A percentile compares a stretch with the other conserved stretches of the same genome.
These are phyloP conservation scores for Lathamus discolor DNA, from an alignment of 2,113 vertebrate genomes.

Conservation along the genomic window DNA sequence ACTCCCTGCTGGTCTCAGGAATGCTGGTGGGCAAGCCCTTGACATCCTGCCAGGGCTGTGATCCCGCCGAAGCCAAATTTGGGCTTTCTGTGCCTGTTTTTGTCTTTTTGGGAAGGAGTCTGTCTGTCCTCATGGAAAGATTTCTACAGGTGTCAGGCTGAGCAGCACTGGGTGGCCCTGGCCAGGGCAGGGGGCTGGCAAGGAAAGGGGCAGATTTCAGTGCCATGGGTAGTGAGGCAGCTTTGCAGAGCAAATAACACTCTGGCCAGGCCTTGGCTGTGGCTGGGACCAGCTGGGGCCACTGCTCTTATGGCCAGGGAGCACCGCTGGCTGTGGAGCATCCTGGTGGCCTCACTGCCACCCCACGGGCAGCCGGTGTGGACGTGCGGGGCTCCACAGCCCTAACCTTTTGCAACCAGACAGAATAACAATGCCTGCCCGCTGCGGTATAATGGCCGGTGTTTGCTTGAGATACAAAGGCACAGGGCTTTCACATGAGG, in stretches of 20 bases:
- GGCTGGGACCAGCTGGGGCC: not conserved
- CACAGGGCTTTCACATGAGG: slow-evolving; percentile 68
- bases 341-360: not conserved
- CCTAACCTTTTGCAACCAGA: slow-evolving; percentile 59
- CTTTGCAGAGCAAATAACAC: not conserved
- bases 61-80: not conserved
- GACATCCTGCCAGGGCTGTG: not conserved
- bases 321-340: fast-evolving
- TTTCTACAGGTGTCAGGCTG: not conserved
- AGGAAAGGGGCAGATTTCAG: not conserved
- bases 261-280: not conserved
- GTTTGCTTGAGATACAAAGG: slow-evolving; percentile 70
- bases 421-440: slow-evolving; percentile 58
- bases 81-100: not conserved
- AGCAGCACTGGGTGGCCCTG: not conserved
- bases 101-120: not conserved
- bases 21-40: not conserved
- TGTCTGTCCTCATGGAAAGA: not conserved
- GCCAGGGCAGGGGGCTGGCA: not conserved
- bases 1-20: fast-evolving
- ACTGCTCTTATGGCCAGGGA: fast-evolving
- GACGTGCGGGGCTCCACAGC: slow-evolving; percentile 50
- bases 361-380: not conserved
- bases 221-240: fast-evolving
- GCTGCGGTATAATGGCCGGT: slow-evolving; percentile 53